Base-by-base conservation (phyloP, 2,888 invertebrate genomes). In the Taenaris catops region DNA sequence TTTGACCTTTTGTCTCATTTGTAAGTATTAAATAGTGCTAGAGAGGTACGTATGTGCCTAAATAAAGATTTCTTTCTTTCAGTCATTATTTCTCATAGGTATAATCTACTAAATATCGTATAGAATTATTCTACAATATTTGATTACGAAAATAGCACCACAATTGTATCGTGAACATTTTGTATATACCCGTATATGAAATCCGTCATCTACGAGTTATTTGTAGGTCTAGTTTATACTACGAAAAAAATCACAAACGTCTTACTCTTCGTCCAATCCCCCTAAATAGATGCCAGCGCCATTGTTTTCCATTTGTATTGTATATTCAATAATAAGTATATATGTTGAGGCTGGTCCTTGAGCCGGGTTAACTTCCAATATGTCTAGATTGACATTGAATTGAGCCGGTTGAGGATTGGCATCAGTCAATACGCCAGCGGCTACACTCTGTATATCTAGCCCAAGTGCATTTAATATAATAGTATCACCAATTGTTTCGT, bases 291-390 rank as follows among this genome's bases (percentile, higher is more conserved):
- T 42, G 8, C 76, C 81, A 9, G 4, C 23, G 9, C 68, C 68
- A 38, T 27, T 34, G 6, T 24, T 42, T 0, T 48, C 24, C 2
- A 78, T 24, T 4, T 28, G 27, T 25, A 63, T 69, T 8, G 54
- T 53, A 38, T 74, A 80, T 31, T 68, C 61, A 9, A 81, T 58
- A 4, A 70, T 45, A 1, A 78, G 42, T 4, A 63, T 47, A 38
- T 55, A 69, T 0, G 52, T 36, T 2, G 46, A 48, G 1, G 58
- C 58, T 5, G 7, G 0, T 17, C 11, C 24, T 16, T 38, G 36
- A 0, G 21, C 18, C 8, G 68, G 65, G 1, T 1, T 10, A 3
- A 79, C 61, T 45, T 58, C 51, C 24, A 79, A 41, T 26, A 52
- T 1, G 1, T 52, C 56, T n/a, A 51, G 60, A 2, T 53, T 41